Conservation (phyloP, 2,888 invertebrate genomes). For the Tromatobia lineatoria region DNA sequence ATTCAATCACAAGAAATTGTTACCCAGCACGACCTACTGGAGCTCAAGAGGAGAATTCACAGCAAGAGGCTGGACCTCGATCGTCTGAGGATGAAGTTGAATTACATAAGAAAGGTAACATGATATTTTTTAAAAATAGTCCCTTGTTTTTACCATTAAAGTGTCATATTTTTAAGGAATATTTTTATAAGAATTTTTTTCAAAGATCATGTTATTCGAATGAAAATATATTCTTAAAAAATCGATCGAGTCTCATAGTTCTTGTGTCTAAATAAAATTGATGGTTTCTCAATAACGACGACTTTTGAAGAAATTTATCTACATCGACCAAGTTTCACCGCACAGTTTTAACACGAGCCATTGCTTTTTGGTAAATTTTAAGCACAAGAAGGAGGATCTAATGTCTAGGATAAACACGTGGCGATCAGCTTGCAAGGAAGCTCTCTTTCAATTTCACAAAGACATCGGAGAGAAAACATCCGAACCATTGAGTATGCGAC, state of each 20-base stretch:
- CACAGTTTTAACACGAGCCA: background rate
- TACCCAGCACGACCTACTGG: constrained; percentile 85
- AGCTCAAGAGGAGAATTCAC: constrained; percentile 85
- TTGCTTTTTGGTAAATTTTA: constrained; percentile 76
- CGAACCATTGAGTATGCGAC: constrained; percentile 86
- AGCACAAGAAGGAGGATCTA: constrained; percentile 86
- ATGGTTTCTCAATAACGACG: no score
- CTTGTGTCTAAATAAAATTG: no score
- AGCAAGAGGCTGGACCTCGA: constrained; percentile 82
- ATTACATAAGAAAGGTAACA: constrained; percentile 73
- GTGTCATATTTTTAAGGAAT: no score
- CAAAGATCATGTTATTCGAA: no score
- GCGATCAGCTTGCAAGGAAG: constrained; percentile 87
- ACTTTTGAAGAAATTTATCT: no score
- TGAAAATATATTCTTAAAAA: no score
- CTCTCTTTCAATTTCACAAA: constrained; percentile 86
- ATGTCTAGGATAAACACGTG: constrained; percentile 86
- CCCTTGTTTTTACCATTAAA: no score
- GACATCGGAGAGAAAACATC: constrained; percentile 85
- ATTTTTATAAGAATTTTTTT: no score
- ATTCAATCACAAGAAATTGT: constrained; percentile 16
- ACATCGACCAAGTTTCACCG: no score
- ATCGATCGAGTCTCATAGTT: no score
- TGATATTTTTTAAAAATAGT: background rate
- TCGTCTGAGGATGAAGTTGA: constrained; percentile 68